A percentile compares a stretch with the other conserved stretches of the same genome.
Conservation (phyloP, 2,888 invertebrate species). For the Hirudinaria manillensis region DNA sequence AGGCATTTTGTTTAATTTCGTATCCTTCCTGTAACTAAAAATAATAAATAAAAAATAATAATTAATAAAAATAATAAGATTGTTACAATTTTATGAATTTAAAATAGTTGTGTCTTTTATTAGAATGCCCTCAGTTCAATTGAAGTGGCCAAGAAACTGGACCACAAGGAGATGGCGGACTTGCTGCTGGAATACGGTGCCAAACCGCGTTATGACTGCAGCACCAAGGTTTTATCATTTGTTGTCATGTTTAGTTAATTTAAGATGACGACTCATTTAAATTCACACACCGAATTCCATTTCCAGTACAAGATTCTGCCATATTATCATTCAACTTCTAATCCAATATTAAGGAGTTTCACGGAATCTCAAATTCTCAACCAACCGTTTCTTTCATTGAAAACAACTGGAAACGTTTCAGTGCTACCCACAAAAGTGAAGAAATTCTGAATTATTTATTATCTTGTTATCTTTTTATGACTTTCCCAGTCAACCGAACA, state of each 20-base stretch:
- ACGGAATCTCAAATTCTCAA: constrained; percentile 4
- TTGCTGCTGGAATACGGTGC: neutral
- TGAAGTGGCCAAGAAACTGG: constrained; percentile 13
- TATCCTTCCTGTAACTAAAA: neutral
- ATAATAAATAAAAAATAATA: neutral
- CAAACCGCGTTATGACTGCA: neutral
- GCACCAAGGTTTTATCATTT: neutral
- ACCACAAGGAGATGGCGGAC: neutral
- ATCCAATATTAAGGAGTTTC: neutral
- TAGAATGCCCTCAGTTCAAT: constrained; percentile 7
- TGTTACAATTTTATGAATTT: too few relatives aligned
- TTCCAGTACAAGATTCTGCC: neutral
- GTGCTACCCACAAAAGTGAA: too few relatives aligned
- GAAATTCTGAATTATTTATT: too few relatives aligned
- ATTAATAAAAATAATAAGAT: neutral
- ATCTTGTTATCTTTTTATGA: too few relatives aligned
- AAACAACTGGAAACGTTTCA: too few relatives aligned
- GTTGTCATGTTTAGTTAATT: too few relatives aligned
- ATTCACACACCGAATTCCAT: neutral
- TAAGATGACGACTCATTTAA: too few relatives aligned
- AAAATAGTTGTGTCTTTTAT: neutral
- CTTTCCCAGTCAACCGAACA: too few relatives aligned
- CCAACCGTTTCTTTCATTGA: too few relatives aligned
- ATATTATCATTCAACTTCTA: neutral
- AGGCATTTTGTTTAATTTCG: neutral